phyloP scores from a whole-genome alignment of 2,113 vertebrate species.

The Lagopus muta region DNA sequence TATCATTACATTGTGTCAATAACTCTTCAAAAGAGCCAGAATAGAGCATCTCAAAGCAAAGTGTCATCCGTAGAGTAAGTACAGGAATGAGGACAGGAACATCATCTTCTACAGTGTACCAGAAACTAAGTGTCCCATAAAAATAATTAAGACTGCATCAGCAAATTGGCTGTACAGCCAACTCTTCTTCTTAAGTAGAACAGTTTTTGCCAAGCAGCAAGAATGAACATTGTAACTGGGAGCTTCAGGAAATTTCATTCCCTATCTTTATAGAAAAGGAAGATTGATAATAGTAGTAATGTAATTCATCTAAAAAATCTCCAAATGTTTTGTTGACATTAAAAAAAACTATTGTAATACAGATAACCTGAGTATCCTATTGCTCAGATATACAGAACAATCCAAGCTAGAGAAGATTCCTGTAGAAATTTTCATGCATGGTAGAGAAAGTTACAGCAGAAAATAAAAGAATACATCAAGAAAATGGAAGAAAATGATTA shows the following conservation, averaged over 20 bases:
- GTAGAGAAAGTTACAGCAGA: background rate
- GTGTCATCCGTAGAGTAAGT: background rate
- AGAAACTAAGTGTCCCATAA: background rate
- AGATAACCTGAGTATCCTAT: background rate
- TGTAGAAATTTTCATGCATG: background rate
- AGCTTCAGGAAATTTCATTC: background rate
- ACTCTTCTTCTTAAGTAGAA: background rate
- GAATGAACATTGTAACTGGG: background rate
- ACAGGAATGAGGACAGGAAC: background rate
- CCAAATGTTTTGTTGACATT: background rate
- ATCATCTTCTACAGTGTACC: background rate
- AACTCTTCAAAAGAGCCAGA: background rate
- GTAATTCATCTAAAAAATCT: background rate
- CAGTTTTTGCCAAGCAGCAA: background rate
- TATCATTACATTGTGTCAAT: background rate
- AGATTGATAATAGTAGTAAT: background rate
- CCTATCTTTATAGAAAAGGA: background rate
- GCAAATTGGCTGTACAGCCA: background rate
- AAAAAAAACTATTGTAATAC: background rate
- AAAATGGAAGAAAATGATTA: background rate
- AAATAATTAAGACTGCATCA: background rate
- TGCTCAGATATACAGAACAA: background rate
- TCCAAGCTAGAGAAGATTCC: background rate
- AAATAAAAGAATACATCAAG: background rate
- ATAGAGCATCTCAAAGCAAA: background rate